Evolutionary conservation across 2,797 vertebrate genomes (phyloP), one percentile per base, ranked within the genome.

Genomic region (Periophthalmus magnuspinnatus): DNA sequence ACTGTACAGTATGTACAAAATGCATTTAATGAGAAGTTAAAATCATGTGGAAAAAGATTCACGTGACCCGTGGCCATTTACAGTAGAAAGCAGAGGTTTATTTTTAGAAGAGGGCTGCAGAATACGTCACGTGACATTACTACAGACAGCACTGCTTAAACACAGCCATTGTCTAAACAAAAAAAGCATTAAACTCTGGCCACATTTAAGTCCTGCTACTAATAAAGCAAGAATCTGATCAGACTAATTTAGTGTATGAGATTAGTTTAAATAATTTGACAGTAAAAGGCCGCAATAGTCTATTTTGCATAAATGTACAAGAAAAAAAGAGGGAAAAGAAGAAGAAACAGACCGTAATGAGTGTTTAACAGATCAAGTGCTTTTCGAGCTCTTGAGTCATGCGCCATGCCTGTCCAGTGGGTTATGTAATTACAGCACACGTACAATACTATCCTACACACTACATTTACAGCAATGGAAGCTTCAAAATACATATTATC

Each of bases 91-190:
- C 84, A 81, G 79, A 71, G 77, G 66, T 38, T 85, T 81, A 76
- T 90, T 90, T 90, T 88, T 91, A 89, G 89, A 88, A 85, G 81
- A 81, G 82, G 54, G 65, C 16, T 61, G 67, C 75, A 72, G 80
- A 75, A 72, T 45, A 70, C 24, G 41, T 84, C 90, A 88, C 83
- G 81, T 90, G 88, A 82, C 1, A 21, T 41, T 70, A 75, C 80
- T 78, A 73, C 71, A 65, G 57, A 52, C 59, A 36, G 69, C 58
- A 57, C 50, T 68, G 62, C 11, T 17, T 56, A 2, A 45, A 63
- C 34, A n/a, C 59, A 64, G 28, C 13, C 11, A 19, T 1, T 28
- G 11, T 3, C 14, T 21, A 8, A 64, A 64, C 22, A 47, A 45
- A 24, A n/a, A 11, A 24, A 33, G 56, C 38, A 64, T 48, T 48